Percentiles rank a stretch among this genome's conserved stretches.
These are phyloP conservation scores for Labeo calbasu DNA, from an alignment of 2,797 vertebrate species.

Conservation along the genomic window DNA sequence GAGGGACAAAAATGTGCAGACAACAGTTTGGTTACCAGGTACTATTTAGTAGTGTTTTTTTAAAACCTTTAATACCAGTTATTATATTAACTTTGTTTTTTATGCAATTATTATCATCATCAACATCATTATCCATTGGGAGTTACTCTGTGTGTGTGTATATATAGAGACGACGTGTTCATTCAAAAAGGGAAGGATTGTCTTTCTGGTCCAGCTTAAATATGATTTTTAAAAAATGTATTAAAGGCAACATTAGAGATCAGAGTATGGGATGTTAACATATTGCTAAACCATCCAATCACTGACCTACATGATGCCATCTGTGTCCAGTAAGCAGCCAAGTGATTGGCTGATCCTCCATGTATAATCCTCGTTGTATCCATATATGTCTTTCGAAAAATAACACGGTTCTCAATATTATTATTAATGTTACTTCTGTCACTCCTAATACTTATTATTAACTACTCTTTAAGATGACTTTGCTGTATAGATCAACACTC, in stretches of 20 bases:
- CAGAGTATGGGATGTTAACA: conserved; percentile 45
- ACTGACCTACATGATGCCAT: conserved; percentile 36
- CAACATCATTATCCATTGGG: conserved; percentile 38
- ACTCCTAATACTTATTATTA: conserved; percentile 53
- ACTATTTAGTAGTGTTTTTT: conserved; percentile 56
- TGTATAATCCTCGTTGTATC: conserved; percentile 58
- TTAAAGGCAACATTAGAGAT: conserved; percentile 45
- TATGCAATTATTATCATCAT: conserved; percentile 52
- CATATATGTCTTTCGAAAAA: conserved; percentile 52
- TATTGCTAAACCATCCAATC: conserved; percentile 44
- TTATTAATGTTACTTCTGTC: conserved; percentile 53
- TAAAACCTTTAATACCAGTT: conserved; percentile 52
- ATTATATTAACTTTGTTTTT: conserved; percentile 51
- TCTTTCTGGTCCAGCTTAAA: conserved; percentile 48
- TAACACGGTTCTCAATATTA: conserved; percentile 58
- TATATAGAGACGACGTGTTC: conserved; percentile 27
- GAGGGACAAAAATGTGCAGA: conserved; percentile 16
- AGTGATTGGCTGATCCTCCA: conserved; percentile 48
- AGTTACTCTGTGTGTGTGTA: conserved; percentile 37
- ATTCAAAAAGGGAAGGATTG: conserved; percentile 51
- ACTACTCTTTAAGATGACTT: conserved; percentile 50
- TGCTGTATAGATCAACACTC: conserved; percentile 57
- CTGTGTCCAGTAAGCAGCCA: conserved; percentile 44
- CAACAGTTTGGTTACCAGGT: conserved; percentile 52
- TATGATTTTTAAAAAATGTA: conserved; percentile 40